These are phyloP conservation scores for Enteromius afrohamiltoni DNA, from an alignment of 2,797 vertebrate species.

Conservation along the genomic window DNA sequence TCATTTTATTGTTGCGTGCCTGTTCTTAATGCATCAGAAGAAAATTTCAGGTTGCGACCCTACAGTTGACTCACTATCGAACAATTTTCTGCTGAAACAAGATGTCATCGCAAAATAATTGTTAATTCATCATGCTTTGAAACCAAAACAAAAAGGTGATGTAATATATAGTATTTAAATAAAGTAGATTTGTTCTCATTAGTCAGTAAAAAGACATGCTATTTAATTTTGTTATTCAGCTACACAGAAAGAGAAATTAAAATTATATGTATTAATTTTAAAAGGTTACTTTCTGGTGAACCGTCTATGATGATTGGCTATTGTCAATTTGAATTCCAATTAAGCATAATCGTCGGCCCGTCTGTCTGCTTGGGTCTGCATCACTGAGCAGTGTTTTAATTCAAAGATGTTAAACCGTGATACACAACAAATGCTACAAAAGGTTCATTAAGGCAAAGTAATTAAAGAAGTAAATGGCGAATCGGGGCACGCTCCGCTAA, in stretches of 20 bases:
- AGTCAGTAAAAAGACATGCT: not conserved
- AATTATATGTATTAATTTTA: not conserved
- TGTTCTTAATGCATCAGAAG: not conserved
- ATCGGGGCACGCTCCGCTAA: slow-evolving; percentile 59
- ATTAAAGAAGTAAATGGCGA: slow-evolving; percentile 66
- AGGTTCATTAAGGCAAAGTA: slow-evolving; percentile 70
- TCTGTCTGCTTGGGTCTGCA: slow-evolving; percentile 47
- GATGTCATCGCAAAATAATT: not conserved
- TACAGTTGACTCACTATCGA: not conserved
- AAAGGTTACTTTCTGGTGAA: slow-evolving; percentile 49
- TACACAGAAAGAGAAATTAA: slow-evolving; percentile 3
- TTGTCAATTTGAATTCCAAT: slow-evolving; percentile 62
- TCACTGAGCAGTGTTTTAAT: slow-evolving; percentile 67
- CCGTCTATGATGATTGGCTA: slow-evolving; percentile 32
- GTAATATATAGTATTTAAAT: not conserved
- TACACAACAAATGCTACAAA: slow-evolving; percentile 66
- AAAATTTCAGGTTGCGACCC: not conserved
- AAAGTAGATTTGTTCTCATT: not conserved
- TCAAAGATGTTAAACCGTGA: slow-evolving; percentile 63
- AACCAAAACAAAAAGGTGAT: not conserved
- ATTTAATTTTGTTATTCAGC: not conserved
- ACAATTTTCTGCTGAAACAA: not conserved
- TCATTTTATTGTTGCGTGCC: too few species aligned
- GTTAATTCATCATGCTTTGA: not conserved
- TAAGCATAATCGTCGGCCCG: slow-evolving; percentile 52